Conservation (phyloP, 2,888 invertebrate genomes). For the Monochamus alternatus region DNA sequence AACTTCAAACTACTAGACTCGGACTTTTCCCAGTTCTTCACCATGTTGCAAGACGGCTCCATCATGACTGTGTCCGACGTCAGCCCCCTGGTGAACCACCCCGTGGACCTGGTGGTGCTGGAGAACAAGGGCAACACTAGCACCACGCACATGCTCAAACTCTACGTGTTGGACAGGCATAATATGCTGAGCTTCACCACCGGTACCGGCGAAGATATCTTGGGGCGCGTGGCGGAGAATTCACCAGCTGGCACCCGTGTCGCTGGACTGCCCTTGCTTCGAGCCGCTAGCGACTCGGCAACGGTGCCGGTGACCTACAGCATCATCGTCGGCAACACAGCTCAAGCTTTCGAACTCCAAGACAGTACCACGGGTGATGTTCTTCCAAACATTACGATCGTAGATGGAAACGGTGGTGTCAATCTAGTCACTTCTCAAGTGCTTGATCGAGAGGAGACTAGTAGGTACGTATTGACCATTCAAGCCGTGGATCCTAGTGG, state of each 20-base stretch:
- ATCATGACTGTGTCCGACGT: conserved; percentile 94
- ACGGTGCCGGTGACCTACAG: conserved; percentile 83
- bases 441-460: conserved; percentile 85
- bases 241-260: conserved; percentile 81
- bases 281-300: conserved; percentile 80
- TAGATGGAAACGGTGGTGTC: conserved; percentile 76
- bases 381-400: conserved; percentile 72
- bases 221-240: conserved; percentile 86
- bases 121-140: conserved; percentile 88
- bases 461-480: conserved; percentile 82
- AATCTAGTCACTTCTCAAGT: conserved; percentile 83
- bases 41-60: conserved; percentile 89
- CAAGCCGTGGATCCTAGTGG: conserved; percentile 87
- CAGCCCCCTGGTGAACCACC: conserved; percentile 85
- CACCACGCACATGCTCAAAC: conserved; percentile 84
- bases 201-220: conserved; percentile 75
- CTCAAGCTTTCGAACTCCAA: conserved; percentile 82
- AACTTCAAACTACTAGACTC: conserved; percentile 82
- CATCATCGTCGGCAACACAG: conserved; percentile 85
- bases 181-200: conserved; percentile 86
- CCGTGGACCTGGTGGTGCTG: conserved; percentile 85
- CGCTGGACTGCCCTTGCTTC: conserved; percentile 80
- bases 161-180: conserved; percentile 87
- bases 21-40: conserved; percentile 88
- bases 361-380: conserved; percentile 73